Evolutionary conservation across 2,113 vertebrate species (phyloP), one percentile per base, ranked within the genome.

Genomic region (Callospermophilus lateralis): DNA sequence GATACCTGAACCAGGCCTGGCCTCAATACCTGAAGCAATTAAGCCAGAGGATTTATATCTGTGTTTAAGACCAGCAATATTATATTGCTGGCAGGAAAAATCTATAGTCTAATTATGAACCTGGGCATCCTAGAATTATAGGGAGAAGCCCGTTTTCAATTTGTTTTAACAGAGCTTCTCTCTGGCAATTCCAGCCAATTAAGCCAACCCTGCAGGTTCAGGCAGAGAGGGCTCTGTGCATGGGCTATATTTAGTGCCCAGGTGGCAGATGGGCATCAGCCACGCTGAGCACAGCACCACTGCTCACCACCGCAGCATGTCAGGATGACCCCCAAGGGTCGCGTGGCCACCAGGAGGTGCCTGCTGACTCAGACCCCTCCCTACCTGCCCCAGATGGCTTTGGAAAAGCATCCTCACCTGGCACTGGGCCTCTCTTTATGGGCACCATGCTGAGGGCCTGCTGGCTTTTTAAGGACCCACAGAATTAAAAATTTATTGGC

Each of bases 241-340:
- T 11, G 51, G 28, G 85, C 81, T 98, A 97, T 97, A 97, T 97
- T 96, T 97, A 94, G 97, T 77, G 76, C 55, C 84, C 93, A 78
- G 76, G 76, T 89, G 94, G 87, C 81, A 87, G 61, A 86, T 90
- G 93, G 94, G 78, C 93, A 77, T 55, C 48, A 68, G 88, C 93
- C 39, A 34, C 4, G 58, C 87, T 53, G 77, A 88, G 87, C 76
- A 12, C 95, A 84, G 94, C 48, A 24, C 65, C 84, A 39, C 80
- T 8, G 34, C 53, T 93, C 72, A 24, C 55, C 42, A 22, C 37
- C 30, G 8, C 58, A 42, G 80, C 16, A 8, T 19, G 72, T 61
- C 90, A 90, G 81, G 92, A 95, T 92, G 95, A 76, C 80, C 70
- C 84, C 95, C 13, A 1, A 79, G 91, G 73, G 77, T 90, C 8